A percentile compares a stretch with the other conserved stretches of the same genome.
Conservation (phyloP, 2,888 invertebrate species). For the Agelastica alni region DNA sequence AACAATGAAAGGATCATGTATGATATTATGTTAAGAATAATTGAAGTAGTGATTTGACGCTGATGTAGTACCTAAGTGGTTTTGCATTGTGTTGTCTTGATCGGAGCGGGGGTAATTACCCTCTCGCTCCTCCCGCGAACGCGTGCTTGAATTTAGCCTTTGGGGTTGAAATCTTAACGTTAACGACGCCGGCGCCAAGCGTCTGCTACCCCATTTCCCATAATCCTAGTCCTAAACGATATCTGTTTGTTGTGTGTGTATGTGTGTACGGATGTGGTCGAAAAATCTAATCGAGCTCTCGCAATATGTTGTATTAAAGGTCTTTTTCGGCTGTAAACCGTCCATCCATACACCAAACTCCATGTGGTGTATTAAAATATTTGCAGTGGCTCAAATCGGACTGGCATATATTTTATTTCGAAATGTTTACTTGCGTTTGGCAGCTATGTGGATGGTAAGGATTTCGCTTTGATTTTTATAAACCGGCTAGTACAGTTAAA, state of each 20-base stretch:
- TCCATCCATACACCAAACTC: not conserved
- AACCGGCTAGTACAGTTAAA: too few species aligned
- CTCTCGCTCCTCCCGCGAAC: not conserved
- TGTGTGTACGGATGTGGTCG: conserved; percentile 14
- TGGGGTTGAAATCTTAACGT: conserved; percentile 27
- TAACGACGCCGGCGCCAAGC: conserved; percentile 30
- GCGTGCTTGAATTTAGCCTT: not conserved
- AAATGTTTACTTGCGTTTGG: conserved; percentile 68
- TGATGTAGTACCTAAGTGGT: too few species aligned
- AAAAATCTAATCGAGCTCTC: not conserved
- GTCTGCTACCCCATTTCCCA: conserved; percentile 5
- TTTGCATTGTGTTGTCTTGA: too few species aligned
- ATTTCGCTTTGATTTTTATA: too few species aligned
- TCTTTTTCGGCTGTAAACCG: not conserved
- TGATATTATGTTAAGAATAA: too few species aligned
- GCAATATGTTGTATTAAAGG: conserved; percentile 8
- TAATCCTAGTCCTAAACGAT: conserved; percentile 14
- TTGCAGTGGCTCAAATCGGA: not conserved
- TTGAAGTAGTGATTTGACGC: too few species aligned
- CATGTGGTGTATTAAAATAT: not conserved
- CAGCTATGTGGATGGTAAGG: conserved; percentile 62
- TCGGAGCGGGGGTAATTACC: too few species aligned
- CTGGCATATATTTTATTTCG: conserved; percentile 5
- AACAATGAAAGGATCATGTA: too few species aligned
- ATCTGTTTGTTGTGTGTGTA: conserved; percentile 18